These are phyloP conservation scores for Pristionchus fissidentatus DNA, from an alignment of 2,888 invertebrate genomes.

Conservation along the genomic window DNA sequence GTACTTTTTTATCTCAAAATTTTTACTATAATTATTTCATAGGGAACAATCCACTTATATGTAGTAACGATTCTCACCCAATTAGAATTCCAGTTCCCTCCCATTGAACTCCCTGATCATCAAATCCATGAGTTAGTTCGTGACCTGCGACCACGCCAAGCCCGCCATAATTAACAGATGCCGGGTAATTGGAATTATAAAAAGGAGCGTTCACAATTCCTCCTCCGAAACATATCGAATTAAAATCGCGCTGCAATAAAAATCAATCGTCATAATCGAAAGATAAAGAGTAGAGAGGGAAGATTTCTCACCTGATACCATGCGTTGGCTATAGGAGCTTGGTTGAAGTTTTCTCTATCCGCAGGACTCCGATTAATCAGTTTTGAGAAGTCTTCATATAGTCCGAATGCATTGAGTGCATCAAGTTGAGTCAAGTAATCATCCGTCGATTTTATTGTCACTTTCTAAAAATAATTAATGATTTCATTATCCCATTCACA, in stretches of 20 bases:
- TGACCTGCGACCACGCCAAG: conserved; percentile 99
- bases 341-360: neutral
- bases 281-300: no score
- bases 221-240: conserved; percentile 72
- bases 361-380: neutral
- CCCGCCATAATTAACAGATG: conserved; percentile 84
- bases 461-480: no score
- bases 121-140: conserved; percentile 94
- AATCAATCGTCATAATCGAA: no score
- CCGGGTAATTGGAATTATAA: conserved; percentile 69
- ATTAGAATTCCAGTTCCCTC: conserved; percentile 61
- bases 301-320: conserved; percentile 26
- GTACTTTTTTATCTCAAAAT: neutral
- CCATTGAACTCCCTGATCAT: conserved; percentile 81
- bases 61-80: conserved; percentile 81
- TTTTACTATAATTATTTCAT: neutral
- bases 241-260: conserved; percentile 65
- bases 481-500: no score
- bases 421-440: neutral
- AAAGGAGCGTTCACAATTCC: conserved; percentile 70
- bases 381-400: neutral
- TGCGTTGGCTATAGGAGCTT: neutral
- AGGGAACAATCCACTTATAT: neutral
- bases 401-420: neutral
- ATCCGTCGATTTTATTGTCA: neutral